phyloP scores from a whole-genome alignment of 2,113 vertebrate species.

The Esox niger region DNA sequence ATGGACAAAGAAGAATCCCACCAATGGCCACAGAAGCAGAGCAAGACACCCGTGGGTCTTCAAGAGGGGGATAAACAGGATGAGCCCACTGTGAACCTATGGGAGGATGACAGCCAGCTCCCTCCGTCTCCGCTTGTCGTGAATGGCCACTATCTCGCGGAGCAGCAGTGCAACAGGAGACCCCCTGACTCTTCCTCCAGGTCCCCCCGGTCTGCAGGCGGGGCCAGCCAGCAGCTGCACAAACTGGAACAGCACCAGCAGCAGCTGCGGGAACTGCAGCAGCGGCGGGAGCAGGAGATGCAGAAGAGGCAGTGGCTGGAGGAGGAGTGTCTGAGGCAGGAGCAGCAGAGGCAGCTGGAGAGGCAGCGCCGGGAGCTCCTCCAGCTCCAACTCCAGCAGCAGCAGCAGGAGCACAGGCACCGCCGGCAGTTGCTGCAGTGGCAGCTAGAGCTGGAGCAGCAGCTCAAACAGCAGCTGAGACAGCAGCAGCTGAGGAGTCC shows the following conservation, averaged over 20 bases:
- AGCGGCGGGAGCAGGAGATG: constrained; percentile 54
- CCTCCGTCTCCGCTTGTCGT: constrained; percentile 6
- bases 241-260: constrained; percentile 60
- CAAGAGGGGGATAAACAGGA: constrained; percentile 16
- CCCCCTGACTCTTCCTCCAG: constrained; percentile 46
- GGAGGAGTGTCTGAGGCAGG: constrained; percentile 59
- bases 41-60: not conserved
- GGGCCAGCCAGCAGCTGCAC: constrained; percentile 42
- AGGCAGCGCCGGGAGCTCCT: constrained; percentile 63
- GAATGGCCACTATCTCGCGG: constrained; percentile 63
- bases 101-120: constrained; percentile 50
- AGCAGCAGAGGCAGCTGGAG: constrained; percentile 66
- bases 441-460: constrained; percentile 37
- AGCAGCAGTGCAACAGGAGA: constrained; percentile 62
- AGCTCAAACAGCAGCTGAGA: constrained; percentile 51
- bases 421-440: constrained; percentile 23
- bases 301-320: constrained; percentile 61
- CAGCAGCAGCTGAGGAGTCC: constrained; percentile 54
- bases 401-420: constrained; percentile 60
- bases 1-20: constrained; percentile 19
- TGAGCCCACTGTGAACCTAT: constrained; percentile 9
- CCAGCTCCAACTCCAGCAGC: constrained; percentile 62
- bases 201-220: not conserved
- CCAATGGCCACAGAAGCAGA: not conserved
- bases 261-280: constrained; percentile 35